These are phyloP conservation scores for Drosophila infuscata DNA, from an alignment of 2,888 invertebrate species.

Conservation along the genomic window DNA sequence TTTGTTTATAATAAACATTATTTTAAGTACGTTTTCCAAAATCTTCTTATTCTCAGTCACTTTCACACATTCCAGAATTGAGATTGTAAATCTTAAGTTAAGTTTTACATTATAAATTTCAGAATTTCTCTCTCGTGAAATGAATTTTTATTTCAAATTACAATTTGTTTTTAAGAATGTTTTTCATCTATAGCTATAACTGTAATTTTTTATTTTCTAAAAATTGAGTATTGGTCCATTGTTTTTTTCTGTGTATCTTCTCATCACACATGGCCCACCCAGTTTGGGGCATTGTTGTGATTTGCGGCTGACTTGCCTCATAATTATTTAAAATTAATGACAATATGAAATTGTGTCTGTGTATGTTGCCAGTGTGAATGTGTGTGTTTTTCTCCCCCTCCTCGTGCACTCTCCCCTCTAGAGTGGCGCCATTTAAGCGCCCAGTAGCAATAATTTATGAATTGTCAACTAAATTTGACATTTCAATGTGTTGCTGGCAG, in stretches of 20 bases:
- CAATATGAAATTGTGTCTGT: slow-evolving; percentile 67
- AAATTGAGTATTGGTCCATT: not conserved
- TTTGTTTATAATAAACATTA: not conserved
- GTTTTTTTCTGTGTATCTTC: slow-evolving; percentile 3
- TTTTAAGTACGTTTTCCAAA: not conserved
- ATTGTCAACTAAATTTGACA: slow-evolving; percentile 84
- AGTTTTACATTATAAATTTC: not conserved
- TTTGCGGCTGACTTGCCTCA: slow-evolving; percentile 60
- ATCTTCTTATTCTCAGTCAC: not conserved
- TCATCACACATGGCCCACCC: slow-evolving; percentile 70
- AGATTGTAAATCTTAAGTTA: not conserved
- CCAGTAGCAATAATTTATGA: slow-evolving; percentile 83
- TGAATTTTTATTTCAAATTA: not conserved
- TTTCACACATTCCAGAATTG: not conserved
- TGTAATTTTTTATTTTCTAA: not conserved
- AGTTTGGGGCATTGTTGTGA: slow-evolving; percentile 68
- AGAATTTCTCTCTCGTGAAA: accelerated
- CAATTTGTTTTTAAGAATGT: not conserved
- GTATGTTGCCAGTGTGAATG: not conserved
- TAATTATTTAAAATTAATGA: slow-evolving; percentile 81
- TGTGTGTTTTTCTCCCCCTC: not conserved
- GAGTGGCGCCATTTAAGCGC: slow-evolving; percentile 83
- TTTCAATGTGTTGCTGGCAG: slow-evolving; percentile 79
- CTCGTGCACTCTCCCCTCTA: slow-evolving; percentile 18
- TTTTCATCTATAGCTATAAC: too few species aligned